Percentiles rank a stretch among this genome's conserved stretches.
Conservation (phyloP, 1,140 invertebrate species). For the Scylla paramamosain region DNA sequence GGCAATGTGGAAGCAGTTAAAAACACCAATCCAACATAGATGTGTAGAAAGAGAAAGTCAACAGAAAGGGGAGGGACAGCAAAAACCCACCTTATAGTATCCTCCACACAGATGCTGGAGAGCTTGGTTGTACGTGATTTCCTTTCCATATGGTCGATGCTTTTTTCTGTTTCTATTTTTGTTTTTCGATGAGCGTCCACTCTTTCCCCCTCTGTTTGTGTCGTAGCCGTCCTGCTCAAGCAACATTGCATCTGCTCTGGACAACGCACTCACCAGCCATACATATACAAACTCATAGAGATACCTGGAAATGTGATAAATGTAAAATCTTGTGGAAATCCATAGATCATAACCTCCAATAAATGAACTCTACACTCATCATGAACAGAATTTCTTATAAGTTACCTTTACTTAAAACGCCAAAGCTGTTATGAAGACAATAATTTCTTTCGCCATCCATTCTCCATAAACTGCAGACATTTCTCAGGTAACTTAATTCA, state of each 20-base stretch:
- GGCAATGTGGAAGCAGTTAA: too few species aligned
- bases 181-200: constrained; percentile 72
- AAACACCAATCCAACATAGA: too few species aligned
- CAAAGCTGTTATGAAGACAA: too few species aligned
- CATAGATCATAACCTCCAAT: too few species aligned
- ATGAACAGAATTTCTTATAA: too few species aligned
- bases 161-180: constrained; percentile 84
- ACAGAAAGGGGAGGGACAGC: background rate
- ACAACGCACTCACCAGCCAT: constrained; percentile 94
- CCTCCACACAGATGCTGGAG: constrained; percentile 96
- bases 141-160: constrained; percentile 88
- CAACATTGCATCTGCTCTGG: constrained; percentile 91
- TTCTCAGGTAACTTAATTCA: too few species aligned
- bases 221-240: constrained; percentile 87
- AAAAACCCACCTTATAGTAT: constrained; percentile 90
- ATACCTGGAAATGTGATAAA: constrained; percentile 84
- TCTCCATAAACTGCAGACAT: too few species aligned
- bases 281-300: constrained; percentile 96
- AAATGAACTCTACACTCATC: too few species aligned
- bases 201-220: constrained; percentile 79
- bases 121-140: constrained; percentile 93
- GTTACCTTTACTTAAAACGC: too few species aligned
- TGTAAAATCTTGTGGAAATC: too few species aligned
- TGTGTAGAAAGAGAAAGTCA: too few species aligned
- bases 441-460: too few species aligned